Conservation (phyloP, 2,113 vertebrate genomes). For the Macaca fascicularis region DNA sequence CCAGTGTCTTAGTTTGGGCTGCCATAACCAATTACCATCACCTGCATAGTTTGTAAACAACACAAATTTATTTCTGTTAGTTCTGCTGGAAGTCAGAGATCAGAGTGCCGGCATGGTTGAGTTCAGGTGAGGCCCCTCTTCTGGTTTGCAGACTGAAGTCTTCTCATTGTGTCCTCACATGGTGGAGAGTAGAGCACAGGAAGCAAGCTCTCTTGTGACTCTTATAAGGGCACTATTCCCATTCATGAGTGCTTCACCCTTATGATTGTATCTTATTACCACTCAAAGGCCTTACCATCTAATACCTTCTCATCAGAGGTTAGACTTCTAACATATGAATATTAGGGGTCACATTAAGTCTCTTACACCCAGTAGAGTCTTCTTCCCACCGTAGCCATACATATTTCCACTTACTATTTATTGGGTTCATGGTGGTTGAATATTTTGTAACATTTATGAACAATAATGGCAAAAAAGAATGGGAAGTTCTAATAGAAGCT, state of each 20-base stretch:
- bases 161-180: background rate
- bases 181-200: background rate
- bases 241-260: background rate
- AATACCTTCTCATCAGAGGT: fast-evolving
- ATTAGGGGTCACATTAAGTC: background rate
- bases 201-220: background rate
- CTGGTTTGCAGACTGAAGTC: background rate
- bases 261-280: background rate
- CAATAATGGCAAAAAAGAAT: constrained; percentile 58
- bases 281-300: background rate
- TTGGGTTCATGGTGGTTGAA: constrained; percentile 15
- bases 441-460: constrained; percentile 66
- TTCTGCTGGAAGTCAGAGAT: background rate
- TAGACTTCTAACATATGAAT: background rate
- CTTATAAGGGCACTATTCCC: background rate
- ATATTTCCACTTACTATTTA: constrained; percentile 16
- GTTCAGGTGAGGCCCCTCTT: background rate
- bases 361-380: background rate
- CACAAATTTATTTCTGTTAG: background rate
- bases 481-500: constrained; percentile 46
- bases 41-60: background rate
- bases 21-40: background rate
- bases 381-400: background rate
- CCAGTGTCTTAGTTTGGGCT: background rate
- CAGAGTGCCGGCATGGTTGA: background rate